Evolutionary conservation across 2,113 vertebrate species (phyloP).

Genomic region (Poeciliopsis retropinna): DNA sequence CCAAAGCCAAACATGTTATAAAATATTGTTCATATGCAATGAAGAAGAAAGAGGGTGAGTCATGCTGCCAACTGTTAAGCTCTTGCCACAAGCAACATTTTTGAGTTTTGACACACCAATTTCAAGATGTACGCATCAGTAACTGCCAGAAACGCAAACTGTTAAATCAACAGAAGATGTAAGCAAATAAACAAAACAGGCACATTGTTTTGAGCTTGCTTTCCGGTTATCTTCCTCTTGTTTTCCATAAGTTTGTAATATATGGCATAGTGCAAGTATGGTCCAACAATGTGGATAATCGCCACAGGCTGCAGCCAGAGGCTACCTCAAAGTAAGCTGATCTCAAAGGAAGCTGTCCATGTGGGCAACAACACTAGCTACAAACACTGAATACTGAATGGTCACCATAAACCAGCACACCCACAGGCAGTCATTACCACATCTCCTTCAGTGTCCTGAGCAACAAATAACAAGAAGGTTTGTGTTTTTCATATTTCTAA

Average conservation of each 20-base stretch:
- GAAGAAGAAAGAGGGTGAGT: conserved; percentile 22
- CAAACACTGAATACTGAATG: conserved; percentile 54
- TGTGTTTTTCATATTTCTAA: conserved; percentile 14
- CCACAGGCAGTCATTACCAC: conserved; percentile 44
- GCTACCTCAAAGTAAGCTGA: conserved; percentile 49
- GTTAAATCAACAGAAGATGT: neutral
- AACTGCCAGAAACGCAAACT: neutral
- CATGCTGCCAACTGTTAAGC: conserved; percentile 11
- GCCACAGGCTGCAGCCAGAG: conserved; percentile 43
- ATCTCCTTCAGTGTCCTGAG: conserved; percentile 30
- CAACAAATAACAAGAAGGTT: conserved; percentile 32
- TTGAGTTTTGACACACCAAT: neutral
- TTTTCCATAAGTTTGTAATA: conserved; percentile 32
- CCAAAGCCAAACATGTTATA: conserved; percentile 59
- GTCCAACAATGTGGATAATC: conserved; percentile 15
- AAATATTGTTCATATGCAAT: conserved; percentile 62
- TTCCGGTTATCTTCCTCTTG: neutral
- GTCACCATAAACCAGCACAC: conserved; percentile 12
- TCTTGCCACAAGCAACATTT: conserved; percentile 25
- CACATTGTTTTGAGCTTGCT: neutral
- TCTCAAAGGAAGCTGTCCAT: conserved; percentile 48
- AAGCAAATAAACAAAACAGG: neutral
- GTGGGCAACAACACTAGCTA: conserved; percentile 25
- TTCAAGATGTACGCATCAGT: neutral
- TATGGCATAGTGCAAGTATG: conserved; percentile 20